Evolutionary conservation across 2,797 vertebrate genomes (phyloP), one percentile per base, ranked within the genome.

Genomic region (Tinamus major): DNA sequence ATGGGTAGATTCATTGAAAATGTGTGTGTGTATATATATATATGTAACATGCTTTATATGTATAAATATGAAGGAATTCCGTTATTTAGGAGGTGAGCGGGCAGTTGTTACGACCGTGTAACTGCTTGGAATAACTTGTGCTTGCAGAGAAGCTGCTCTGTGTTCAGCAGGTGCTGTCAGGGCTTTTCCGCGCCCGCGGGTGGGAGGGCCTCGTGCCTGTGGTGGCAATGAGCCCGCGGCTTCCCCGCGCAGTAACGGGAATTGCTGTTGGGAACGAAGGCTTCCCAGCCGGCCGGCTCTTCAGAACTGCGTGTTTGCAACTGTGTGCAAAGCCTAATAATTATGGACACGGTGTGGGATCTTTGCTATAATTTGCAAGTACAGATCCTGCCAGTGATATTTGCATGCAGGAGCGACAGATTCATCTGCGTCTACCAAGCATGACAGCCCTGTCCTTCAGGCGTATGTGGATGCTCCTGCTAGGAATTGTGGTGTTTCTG

Each of bases 1-100:
- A 53, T 27, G 70, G 49, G 75, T 80, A n/a, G 55, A 76, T 79
- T 46, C 68, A 93, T 90, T 88, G 63, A 93, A 49, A 24, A 10
- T 49, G 10, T 49, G 48, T 42, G 39, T 10, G 39, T 41, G 41
- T 42, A 13, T 42, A 5, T 48, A 20, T 23, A 5, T 13, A 24
- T 49, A 24, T 49, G 12, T 49, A 49, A 24, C 11, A 48, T 48
- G 20, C 84, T 26, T 95, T 87, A 67, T 27, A 48, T 11, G 19
- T 83, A 72, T 83, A 91, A 80, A 80, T 76, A 72, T 69, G 35
- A 95, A 91, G 33, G 21, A 78, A n/a, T 87, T 91, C 88, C 39
- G 59, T 80, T 62, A 74, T 33, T 21, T 48, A 46, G 46, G 64
- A 55, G 16, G 48, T 61, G 39, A 64, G 63, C n/a, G 46, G 75